A percentile compares a stretch with the other conserved stretches of the same genome.
Conservation (phyloP, 2,797 vertebrate species). For the Simalia tracyae region DNA sequence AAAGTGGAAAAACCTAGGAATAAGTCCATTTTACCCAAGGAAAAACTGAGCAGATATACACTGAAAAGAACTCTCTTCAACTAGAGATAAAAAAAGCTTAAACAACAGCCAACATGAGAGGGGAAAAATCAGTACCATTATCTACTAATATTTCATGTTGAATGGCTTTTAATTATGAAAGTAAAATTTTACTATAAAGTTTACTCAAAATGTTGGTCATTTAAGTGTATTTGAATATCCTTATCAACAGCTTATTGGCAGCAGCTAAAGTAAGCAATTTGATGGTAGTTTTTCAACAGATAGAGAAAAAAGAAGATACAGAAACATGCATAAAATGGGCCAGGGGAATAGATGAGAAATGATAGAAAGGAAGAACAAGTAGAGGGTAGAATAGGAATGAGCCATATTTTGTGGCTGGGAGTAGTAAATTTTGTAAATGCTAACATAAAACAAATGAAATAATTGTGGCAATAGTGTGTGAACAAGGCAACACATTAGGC, state of each 20-base stretch:
- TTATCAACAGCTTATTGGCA: background rate
- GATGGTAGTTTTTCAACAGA: background rate
- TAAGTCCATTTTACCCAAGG: background rate
- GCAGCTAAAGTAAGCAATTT: background rate
- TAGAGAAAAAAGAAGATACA: background rate
- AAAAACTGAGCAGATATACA: slow-evolving; percentile 3
- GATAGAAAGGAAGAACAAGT: background rate
- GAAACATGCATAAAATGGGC: background rate
- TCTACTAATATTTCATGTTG: background rate
- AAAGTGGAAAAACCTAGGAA: background rate
- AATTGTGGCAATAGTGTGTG: background rate
- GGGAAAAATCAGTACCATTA: background rate
- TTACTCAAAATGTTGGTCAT: background rate
- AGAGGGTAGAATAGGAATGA: background rate
- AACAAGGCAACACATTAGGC: background rate
- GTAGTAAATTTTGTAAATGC: background rate
- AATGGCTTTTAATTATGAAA: background rate
- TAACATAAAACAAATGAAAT: background rate
- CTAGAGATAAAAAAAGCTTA: background rate
- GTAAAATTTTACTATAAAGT: no score
- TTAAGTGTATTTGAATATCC: background rate
- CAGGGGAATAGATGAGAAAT: background rate
- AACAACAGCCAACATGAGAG: background rate
- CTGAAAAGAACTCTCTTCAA: background rate
- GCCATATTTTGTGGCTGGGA: background rate